A percentile compares a stretch with the other conserved stretches of the same genome.
Conservation (phyloP, 2,113 vertebrate genomes). For the Prunella himalayana region DNA sequence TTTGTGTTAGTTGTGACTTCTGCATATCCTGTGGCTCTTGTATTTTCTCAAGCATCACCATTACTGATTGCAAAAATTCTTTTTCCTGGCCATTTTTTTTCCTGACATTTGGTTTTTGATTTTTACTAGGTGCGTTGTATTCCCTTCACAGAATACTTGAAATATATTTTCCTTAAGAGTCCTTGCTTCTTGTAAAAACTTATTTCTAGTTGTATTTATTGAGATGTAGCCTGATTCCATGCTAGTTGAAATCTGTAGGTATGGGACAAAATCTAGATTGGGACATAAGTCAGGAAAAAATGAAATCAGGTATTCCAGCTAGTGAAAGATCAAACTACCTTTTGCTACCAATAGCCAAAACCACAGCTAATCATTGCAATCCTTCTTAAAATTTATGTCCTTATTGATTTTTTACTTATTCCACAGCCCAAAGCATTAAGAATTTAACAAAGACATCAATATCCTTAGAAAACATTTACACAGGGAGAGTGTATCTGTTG, state of each 20-base stretch:
- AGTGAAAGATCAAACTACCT: not conserved
- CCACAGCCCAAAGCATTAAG: not conserved
- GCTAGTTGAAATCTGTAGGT: not conserved
- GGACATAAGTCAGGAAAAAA: not conserved
- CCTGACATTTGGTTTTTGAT: not conserved
- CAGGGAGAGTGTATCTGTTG: not conserved
- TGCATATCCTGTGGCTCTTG: not conserved
- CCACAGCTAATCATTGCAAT: not conserved
- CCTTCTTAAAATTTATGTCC: not conserved
- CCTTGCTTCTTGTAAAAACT: not conserved
- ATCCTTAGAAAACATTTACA: not conserved
- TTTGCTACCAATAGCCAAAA: not conserved
- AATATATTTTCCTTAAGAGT: not conserved
- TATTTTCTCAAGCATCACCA: not conserved
- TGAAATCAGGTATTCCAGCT: not conserved
- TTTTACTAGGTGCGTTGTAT: not conserved
- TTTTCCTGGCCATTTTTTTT: not conserved
- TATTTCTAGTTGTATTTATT: not conserved
- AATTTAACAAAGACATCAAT: conserved; percentile 21
- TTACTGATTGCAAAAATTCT: not conserved
- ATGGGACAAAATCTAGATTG: not conserved
- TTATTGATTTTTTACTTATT: conserved; percentile 16
- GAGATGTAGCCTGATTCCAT: not conserved
- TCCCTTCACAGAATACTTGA: not conserved
- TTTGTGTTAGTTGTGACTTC: not conserved